phyloP scores from a whole-genome alignment of 2,888 invertebrate genomes.

The Gandaritis pyraliata region DNA sequence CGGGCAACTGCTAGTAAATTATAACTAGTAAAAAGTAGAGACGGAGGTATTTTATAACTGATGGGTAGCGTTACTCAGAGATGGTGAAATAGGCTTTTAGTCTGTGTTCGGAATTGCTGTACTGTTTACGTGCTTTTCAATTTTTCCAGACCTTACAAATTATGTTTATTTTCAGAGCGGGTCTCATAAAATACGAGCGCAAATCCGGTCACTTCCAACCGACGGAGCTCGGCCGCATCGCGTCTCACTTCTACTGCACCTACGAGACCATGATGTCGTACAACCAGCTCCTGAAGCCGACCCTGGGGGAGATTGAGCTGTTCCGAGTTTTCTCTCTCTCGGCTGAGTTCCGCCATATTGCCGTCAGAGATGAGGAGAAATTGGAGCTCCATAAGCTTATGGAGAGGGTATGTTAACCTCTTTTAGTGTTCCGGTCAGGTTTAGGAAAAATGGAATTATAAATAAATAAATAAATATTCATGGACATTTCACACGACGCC shows the following conservation, averaged over 20 bases:
- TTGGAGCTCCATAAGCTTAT: conserved; percentile 97
- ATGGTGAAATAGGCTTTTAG: too few species aligned
- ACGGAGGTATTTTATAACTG: too few species aligned
- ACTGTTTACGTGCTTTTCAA: too few species aligned
- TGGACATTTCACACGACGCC: too few species aligned
- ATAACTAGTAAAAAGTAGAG: too few species aligned
- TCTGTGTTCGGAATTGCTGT: too few species aligned
- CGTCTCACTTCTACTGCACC: conserved; percentile 99
- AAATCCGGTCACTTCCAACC: conserved; percentile 95
- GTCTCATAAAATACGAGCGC: conserved; percentile 97
- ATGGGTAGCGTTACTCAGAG: too few species aligned
- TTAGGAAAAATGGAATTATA: too few species aligned
- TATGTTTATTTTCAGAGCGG: conserved; percentile 86
- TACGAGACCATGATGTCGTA: conserved; percentile 98
- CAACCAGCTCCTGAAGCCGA: conserved; percentile 97
- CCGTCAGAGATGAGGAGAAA: conserved; percentile 98
- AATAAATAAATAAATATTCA: too few species aligned
- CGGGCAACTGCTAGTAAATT: too few species aligned
- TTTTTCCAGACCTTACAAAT: too few species aligned
- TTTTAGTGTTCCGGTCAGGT: too few species aligned
- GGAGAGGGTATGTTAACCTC: conserved; percentile 72
- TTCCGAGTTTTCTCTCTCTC: conserved; percentile 99
- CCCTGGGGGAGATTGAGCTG: conserved; percentile 98
- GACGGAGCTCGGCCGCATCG: conserved; percentile 98
- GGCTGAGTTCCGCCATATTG: conserved; percentile 96